These are phyloP conservation scores for Pterostichus niger DNA, from an alignment of 2,888 invertebrate species.

Conservation along the genomic window DNA sequence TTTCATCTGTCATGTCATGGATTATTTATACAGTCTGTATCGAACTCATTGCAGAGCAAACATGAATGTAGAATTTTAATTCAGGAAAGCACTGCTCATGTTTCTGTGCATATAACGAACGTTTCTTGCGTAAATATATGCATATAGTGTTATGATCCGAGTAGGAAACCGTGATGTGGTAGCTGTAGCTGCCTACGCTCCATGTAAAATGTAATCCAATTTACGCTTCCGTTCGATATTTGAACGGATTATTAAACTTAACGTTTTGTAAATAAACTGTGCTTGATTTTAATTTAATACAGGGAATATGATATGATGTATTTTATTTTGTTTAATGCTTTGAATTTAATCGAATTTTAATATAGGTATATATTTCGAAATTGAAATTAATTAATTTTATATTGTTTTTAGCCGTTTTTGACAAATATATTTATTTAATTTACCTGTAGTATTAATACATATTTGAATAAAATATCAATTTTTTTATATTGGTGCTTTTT, in stretches of 20 bases:
- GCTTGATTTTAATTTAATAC: slow-evolving; percentile 49
- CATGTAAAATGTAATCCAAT: slow-evolving; percentile 34
- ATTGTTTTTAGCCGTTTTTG: no score
- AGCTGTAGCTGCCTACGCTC: background rate
- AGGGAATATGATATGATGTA: background rate
- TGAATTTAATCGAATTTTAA: slow-evolving; percentile 35
- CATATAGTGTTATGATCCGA: slow-evolving; percentile 15
- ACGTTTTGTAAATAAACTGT: slow-evolving; percentile 34
- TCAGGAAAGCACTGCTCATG: background rate
- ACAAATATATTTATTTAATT: background rate
- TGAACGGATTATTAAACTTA: slow-evolving; percentile 55
- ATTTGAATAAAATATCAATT: no score
- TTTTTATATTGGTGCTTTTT: no score
- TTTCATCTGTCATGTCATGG: background rate
- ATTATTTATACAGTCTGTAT: slow-evolving; percentile 13
- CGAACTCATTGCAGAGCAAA: slow-evolving; percentile 9
- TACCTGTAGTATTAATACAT: background rate
- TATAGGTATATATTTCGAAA: background rate
- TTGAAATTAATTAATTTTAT: slow-evolving; percentile 3
- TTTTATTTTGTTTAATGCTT: slow-evolving; percentile 11
- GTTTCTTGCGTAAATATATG: slow-evolving; percentile 26
- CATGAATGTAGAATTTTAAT: slow-evolving; percentile 13
- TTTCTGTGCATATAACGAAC: slow-evolving; percentile 18
- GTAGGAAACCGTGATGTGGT: background rate
- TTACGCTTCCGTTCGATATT: slow-evolving; percentile 45